Base-by-base conservation (phyloP, 2,888 invertebrate genomes). In the Hypsopygia costalis region DNA sequence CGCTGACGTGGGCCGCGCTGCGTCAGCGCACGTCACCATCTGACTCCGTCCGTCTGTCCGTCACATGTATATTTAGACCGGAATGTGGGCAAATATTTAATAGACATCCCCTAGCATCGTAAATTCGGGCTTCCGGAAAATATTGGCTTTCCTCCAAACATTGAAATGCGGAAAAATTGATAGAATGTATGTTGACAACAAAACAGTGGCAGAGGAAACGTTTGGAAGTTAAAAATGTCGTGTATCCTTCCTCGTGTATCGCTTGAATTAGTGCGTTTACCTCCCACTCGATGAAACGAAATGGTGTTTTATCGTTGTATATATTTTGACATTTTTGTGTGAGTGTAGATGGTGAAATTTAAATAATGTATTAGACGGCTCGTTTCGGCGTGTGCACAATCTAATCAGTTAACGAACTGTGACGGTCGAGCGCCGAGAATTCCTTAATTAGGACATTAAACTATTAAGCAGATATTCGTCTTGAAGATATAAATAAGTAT, bases 61-160 rank as follows among this genome's bases (percentile, higher is more conserved):
- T 82, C 83, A 81, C 71, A 55, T 47, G 65, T 83, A 86, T 79
- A 82, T 86, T 81, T 87, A 85, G 85, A 78, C 60, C 44, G 73
- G 79, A 81, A 80, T 81, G 72, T 39, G 10, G 27, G 20, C 39
- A 80, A 76, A 76, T 72, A 56, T 60, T 62, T 55, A 49, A 62
- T 58, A 63, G 58, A 57, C 53, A 63, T 62, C 67, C 62, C 64
- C 61, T 56, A 59, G 63, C 66, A 59, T 60, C 63, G 37, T 37
- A 40, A 45, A 39, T 64, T 65, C 75, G 67, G 67, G 70, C 74
- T 81, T 80, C 81, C 77, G 74, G 72, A 75, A 66, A 69, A 69
- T 42, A 49, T 68, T 82, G 82, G 80, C 73, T 38, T 25, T n/a
- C 36, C 42, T 69, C 73, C 77, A 77, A 65, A 52, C 44, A 58